Conservation (phyloP, 1,140 invertebrate genomes). For the Neotoxoptera formosana region DNA sequence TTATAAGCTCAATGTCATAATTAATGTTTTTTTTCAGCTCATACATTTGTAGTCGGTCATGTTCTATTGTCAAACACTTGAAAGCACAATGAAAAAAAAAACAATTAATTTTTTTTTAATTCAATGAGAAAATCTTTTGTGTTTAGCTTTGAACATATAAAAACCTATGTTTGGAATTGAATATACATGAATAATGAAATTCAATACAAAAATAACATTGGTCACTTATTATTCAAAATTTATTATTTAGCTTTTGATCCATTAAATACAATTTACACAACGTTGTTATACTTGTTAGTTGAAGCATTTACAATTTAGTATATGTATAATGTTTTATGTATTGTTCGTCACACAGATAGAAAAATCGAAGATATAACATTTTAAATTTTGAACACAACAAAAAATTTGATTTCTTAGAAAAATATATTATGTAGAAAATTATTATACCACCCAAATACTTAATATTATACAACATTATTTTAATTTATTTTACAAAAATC, state of each 20-base stretch:
- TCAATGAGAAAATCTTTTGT: neutral
- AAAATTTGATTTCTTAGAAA: neutral
- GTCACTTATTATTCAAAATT: neutral
- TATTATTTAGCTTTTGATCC: neutral
- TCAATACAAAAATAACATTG: neutral
- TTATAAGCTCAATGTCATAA: constrained; percentile 18
- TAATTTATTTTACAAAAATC: too few relatives aligned
- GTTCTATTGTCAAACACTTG: neutral
- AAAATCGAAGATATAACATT: neutral
- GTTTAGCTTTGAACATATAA: neutral
- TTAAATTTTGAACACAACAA: neutral
- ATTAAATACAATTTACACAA: neutral
- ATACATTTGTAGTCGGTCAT: neutral
- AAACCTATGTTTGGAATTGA: neutral
- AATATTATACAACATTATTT: too few relatives aligned
- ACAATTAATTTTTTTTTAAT: neutral
- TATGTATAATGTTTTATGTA: too few relatives aligned
- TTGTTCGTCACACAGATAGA: neutral
- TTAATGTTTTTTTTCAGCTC: constrained; percentile 31
- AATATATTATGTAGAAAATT: neutral
- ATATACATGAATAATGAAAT: neutral
- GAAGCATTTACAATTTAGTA: neutral
- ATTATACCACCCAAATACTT: too few relatives aligned
- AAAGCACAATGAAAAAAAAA: neutral
- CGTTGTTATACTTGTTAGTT: neutral